Conservation (phyloP, 2,797 vertebrate species). For the Gymnocypris eckloni region DNA sequence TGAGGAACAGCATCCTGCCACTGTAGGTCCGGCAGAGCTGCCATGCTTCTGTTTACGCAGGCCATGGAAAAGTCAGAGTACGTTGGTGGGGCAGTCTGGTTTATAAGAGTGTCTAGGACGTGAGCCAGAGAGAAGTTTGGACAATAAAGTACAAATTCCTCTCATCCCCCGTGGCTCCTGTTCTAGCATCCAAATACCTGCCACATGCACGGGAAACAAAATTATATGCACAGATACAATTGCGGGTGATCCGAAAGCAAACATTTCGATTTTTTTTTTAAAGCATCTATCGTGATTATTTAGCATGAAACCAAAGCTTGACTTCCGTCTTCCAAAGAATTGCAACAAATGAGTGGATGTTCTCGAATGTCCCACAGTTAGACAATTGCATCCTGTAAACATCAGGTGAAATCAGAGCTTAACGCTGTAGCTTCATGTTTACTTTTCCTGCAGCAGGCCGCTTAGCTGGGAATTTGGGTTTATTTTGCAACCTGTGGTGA, state of each 20-base stretch:
- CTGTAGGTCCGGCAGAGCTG: conserved; percentile 60
- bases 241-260: neutral
- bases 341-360: conserved; percentile 40
- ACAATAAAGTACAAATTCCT: conserved; percentile 44
- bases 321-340: conserved; percentile 23
- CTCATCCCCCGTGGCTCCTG: conserved; percentile 20
- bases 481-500: conserved; percentile 83
- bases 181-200: conserved; percentile 13
- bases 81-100: conserved; percentile 44
- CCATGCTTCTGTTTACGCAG: conserved; percentile 49
- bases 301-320: neutral
- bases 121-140: conserved; percentile 40
- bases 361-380: conserved; percentile 43
- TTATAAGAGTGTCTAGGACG: conserved; percentile 43
- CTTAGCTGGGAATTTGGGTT: conserved; percentile 78
- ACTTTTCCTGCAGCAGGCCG: conserved; percentile 78
- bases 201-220: conserved; percentile 3
- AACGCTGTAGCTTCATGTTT: conserved; percentile 71
- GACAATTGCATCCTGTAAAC: conserved; percentile 56
- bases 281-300: neutral
- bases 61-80: conserved; percentile 30
- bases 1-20: conserved; percentile 71
- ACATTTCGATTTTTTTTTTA: neutral
- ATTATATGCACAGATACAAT: neutral
- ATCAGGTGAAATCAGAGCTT: conserved; percentile 60